Percentiles rank a stretch among this genome's conserved stretches.
These are phyloP conservation scores for Leontocebus nigricollis DNA, from an alignment of 2,797 vertebrate species.

Conservation along the genomic window DNA sequence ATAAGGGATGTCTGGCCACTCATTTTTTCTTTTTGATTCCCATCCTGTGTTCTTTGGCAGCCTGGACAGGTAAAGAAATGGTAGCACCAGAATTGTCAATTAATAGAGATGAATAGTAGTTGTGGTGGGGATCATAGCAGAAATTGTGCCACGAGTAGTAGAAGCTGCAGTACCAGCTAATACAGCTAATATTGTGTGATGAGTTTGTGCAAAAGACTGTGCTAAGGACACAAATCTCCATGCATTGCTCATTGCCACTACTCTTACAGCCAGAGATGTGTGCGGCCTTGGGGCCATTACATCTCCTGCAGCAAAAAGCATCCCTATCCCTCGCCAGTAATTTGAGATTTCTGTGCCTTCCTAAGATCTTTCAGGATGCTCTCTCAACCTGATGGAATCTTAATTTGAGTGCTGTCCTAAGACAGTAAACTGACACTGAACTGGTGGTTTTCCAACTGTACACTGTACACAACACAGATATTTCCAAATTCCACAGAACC, in stretches of 20 bases:
- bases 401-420: background rate
- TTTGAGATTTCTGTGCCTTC: background rate
- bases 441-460: background rate
- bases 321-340: background rate
- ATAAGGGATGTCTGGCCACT: background rate
- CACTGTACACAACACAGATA: background rate
- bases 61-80: background rate
- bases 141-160: background rate
- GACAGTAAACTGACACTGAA: background rate
- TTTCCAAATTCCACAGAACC: background rate
- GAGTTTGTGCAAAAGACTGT: background rate
- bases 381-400: background rate
- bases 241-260: background rate
- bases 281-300: background rate
- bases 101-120: background rate
- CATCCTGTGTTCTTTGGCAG: background rate
- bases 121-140: background rate
- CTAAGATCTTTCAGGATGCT: background rate
- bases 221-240: background rate
- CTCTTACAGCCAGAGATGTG: background rate
- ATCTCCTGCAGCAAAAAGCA: background rate
- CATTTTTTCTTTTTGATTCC: background rate
- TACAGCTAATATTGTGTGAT: background rate
- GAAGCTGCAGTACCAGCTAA: background rate
- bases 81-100: background rate